Base-by-base conservation (phyloP, 2,797 vertebrate genomes). In the Echeneis naucrates region DNA sequence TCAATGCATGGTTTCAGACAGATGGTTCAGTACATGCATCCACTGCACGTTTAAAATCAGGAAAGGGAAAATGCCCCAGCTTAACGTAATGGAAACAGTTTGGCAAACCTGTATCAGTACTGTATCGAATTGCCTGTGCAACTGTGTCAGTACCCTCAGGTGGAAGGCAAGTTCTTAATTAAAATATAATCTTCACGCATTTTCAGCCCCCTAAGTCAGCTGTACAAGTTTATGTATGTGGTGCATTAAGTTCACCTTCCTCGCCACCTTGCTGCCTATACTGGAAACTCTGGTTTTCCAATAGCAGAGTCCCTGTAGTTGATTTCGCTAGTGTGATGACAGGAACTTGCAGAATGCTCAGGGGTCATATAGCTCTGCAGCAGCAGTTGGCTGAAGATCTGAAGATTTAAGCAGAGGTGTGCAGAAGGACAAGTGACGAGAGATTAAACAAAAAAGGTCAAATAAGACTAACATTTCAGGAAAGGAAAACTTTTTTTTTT, bases 291-390 rank as follows among this genome's bases (percentile, higher is more conserved):
- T 67, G 5, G 14, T 53, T 59, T 64, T 16, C 45, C 35, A 70
- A 23, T 35, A 55, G 32, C 12, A 58, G 42, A 70, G 38, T 63
- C 44, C 17, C 8, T 38, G 11, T 33, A 51, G 58, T 56, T 59
- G 37, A 44, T 75, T 72, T 65, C 21, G 48, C 52, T 78, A 56
- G 51, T 82, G 64, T 64, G 55, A 72, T 71, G 65, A 64, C 77
- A 82, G 61, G 61, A 80, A 76, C 81, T 74, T 81, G 59, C 51
- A 72, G 74, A 78, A 77, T 83, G 69, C 57, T 75, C 54, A 60
- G 66, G 58, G 37, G 52, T 77, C 61, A 64, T 55, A 50, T 50
- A 62, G 57, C 55, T 69, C n/a, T 62, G 55, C 35, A 35, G 68
- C 38, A 9, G 62, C 50, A 62, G 19, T 44, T 72, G 53, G 60